Conservation (phyloP, 2,113 vertebrate genomes). For the Terrapene triunguis region DNA sequence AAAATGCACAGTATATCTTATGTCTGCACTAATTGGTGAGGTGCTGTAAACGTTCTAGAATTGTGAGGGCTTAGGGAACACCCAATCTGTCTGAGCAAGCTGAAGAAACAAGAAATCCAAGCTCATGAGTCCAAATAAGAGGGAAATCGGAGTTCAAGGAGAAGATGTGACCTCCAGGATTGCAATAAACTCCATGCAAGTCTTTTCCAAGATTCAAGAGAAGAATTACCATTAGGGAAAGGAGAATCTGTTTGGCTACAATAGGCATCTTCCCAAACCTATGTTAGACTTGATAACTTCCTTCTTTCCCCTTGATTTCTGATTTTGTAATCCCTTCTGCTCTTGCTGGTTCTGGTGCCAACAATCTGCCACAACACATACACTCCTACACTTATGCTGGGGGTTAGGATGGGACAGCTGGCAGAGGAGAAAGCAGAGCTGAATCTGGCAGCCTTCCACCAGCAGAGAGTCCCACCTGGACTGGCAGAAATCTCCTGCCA, state of each 20-base stretch:
- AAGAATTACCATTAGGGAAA: neutral
- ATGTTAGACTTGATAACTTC: neutral
- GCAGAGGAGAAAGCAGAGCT: neutral
- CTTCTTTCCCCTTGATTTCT: neutral
- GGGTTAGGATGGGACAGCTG: neutral
- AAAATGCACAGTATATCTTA: conserved; percentile 49
- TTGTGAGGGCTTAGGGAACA: neutral
- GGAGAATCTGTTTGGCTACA: neutral
- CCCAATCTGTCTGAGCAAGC: neutral
- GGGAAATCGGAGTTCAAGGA: neutral
- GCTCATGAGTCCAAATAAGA: neutral
- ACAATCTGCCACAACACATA: neutral
- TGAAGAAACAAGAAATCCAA: neutral
- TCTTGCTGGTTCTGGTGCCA: neutral
- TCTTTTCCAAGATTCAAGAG: neutral
- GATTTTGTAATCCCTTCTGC: neutral
- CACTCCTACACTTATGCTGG: neutral
- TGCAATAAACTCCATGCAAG: neutral
- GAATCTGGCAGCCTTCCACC: neutral
- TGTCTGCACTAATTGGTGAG: conserved; percentile 37
- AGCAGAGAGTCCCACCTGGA: too few relatives aligned
- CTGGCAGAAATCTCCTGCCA: too few relatives aligned
- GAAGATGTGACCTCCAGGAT: neutral
- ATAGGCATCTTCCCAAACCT: neutral
- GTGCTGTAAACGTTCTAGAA: conserved; percentile 3